A percentile compares a stretch with the other conserved stretches of the same genome.
These are phyloP conservation scores for Aphis craccivora DNA, from an alignment of 1,140 invertebrate species.

Conservation along the genomic window DNA sequence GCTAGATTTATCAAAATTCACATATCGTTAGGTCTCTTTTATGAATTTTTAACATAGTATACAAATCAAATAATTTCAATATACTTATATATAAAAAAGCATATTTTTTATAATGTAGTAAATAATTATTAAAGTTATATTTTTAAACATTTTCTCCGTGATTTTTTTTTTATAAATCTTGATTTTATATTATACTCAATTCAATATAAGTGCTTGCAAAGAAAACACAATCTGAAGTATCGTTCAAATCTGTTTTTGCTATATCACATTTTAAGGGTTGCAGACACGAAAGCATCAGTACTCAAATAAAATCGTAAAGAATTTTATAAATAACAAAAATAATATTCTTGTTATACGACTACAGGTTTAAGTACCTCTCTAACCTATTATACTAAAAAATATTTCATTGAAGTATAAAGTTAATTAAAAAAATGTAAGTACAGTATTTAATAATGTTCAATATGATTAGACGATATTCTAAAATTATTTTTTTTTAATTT, in stretches of 20 bases:
- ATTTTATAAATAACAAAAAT: slow-evolving; percentile 8
- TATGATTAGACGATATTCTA: neutral
- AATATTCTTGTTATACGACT: slow-evolving; percentile 12
- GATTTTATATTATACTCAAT: neutral
- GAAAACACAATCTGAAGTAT: neutral
- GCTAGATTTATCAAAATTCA: neutral
- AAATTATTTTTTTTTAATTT: neutral
- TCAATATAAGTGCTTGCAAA: neutral
- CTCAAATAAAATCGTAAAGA: slow-evolving; percentile 16
- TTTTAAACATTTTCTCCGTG: neutral
- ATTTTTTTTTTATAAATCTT: neutral
- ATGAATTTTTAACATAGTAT: neutral
- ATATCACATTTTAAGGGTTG: slow-evolving; percentile 11
- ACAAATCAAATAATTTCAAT: neutral
- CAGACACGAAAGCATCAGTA: neutral
- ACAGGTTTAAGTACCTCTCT: neutral
- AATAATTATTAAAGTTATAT: neutral
- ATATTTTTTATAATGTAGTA: neutral
- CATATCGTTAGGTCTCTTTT: neutral
- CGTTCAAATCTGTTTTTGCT: slow-evolving; percentile 15
- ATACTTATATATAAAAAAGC: no score
- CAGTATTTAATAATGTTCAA: neutral
- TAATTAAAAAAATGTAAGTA: neutral
- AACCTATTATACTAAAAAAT: neutral
- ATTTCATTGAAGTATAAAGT: neutral